Evolutionary conservation across 1,140 invertebrate species (phyloP).

Genomic region (Globodera ellingtonae): DNA sequence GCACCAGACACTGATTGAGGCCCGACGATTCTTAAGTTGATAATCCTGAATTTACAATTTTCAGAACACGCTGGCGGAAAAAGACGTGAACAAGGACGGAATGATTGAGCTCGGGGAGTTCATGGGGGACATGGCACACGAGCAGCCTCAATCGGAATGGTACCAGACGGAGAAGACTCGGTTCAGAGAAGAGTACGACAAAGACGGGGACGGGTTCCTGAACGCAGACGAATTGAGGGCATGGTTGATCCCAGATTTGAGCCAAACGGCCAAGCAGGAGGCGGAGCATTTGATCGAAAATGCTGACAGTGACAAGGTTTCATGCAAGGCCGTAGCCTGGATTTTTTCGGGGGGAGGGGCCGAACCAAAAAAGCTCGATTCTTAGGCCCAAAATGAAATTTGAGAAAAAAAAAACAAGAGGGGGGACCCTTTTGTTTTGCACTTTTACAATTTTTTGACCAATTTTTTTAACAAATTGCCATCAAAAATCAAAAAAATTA

Average conservation of each 20-base stretch:
- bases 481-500: too few relatives aligned
- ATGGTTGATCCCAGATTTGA: constrained; percentile 87
- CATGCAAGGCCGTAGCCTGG: background rate
- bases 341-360: background rate
- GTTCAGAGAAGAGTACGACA: constrained; percentile 85
- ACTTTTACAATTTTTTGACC: too few relatives aligned
- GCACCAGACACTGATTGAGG: constrained; percentile 76
- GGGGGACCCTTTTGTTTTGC: too few relatives aligned
- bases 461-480: too few relatives aligned
- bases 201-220: constrained; percentile 81
- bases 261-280: constrained; percentile 85
- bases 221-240: constrained; percentile 78
- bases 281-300: constrained; percentile 84
- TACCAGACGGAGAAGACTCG: constrained; percentile 82
- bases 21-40: background rate
- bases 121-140: constrained; percentile 54
- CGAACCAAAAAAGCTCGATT: too few relatives aligned
- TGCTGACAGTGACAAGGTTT: constrained; percentile 79
- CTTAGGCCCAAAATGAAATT: too few relatives aligned
- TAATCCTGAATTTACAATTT: background rate
- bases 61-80: constrained; percentile 80
- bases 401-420: too few relatives aligned
- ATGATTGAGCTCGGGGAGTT: constrained; percentile 66
- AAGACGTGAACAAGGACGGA: constrained; percentile 83
- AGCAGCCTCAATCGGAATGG: constrained; percentile 76